Evolutionary conservation across 2,888 invertebrate genomes (phyloP).

Genomic region (Pachliopta kotzebuea): DNA sequence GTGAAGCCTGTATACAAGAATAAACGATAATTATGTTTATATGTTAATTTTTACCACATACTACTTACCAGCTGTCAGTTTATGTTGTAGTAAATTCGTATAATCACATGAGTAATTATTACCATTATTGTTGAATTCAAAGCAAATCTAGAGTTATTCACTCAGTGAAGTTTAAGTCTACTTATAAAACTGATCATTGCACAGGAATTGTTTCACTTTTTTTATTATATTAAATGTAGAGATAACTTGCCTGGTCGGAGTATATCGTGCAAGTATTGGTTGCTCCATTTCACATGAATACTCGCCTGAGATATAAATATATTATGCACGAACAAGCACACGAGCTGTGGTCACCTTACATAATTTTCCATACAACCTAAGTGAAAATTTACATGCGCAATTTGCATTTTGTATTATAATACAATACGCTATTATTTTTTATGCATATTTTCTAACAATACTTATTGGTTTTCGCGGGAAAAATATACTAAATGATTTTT

Average conservation of each 20-base stretch:
- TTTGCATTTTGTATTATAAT: slow-evolving; percentile 11
- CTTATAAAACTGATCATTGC: too few relatives aligned
- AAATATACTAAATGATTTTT: background rate
- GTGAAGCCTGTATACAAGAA: slow-evolving; percentile 3
- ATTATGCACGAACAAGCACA: slow-evolving; percentile 46
- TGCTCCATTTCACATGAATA: slow-evolving; percentile 56
- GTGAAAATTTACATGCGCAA: slow-evolving; percentile 19
- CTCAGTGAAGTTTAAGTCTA: too few relatives aligned
- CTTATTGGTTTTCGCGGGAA: background rate
- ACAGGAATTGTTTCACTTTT: too few relatives aligned
- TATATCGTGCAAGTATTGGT: slow-evolving; percentile 35
- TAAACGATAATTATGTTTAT: slow-evolving; percentile 3
- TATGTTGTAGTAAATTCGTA: too few relatives aligned
- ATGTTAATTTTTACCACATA: background rate
- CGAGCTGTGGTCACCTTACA: slow-evolving; percentile 32
- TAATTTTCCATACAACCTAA: slow-evolving; percentile 28
- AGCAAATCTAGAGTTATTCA: too few relatives aligned
- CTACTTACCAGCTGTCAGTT: too few relatives aligned
- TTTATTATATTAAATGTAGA: background rate
- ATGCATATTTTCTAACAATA: background rate
- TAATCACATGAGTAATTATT: too few relatives aligned
- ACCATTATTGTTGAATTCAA: too few relatives aligned
- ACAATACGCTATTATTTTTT: background rate
- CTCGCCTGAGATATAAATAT: slow-evolving; percentile 50
- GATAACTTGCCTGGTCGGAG: background rate